Conservation (phyloP, 1,140 invertebrate genomes). For the Drosophila aff. region DNA sequence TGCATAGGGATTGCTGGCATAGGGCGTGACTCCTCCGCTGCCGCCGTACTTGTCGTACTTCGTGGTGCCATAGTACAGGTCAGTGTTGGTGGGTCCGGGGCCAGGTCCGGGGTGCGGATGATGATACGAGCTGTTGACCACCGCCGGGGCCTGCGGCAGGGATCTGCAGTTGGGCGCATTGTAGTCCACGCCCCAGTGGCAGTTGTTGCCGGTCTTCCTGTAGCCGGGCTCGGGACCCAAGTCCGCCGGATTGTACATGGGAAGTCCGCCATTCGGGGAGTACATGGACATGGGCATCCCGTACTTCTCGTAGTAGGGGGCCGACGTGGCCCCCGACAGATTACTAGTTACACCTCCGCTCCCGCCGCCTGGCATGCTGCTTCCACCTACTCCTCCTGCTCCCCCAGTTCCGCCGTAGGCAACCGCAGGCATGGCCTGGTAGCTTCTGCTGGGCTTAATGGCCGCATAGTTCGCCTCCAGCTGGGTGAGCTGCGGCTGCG, state of each 20-base stretch:
- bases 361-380: neutral
- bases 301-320: constrained; percentile 71
- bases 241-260: constrained; percentile 59
- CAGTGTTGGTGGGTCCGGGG: constrained; percentile 20
- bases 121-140: constrained; percentile 33
- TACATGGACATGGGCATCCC: constrained; percentile 69
- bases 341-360: constrained; percentile 3
- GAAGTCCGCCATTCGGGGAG: constrained; percentile 38
- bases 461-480: constrained; percentile 70
- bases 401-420: constrained; percentile 35
- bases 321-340: neutral
- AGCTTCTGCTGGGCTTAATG: constrained; percentile 71
- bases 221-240: constrained; percentile 44
- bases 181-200: constrained; percentile 72
- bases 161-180: constrained; percentile 53
- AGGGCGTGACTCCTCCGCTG: constrained; percentile 2
- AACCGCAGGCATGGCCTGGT: constrained; percentile 45
- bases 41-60: constrained; percentile 72
- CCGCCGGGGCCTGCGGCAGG: constrained; percentile 26
- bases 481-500: constrained; percentile 54
- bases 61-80: constrained; percentile 54
- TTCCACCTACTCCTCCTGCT: neutral
- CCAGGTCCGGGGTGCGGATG: constrained; percentile 17
- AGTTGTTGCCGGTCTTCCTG: constrained; percentile 51
- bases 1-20: constrained; percentile 57